Evolutionary conservation across 2,888 invertebrate genomes (phyloP).

Genomic region (Electrophaes corylata): DNA sequence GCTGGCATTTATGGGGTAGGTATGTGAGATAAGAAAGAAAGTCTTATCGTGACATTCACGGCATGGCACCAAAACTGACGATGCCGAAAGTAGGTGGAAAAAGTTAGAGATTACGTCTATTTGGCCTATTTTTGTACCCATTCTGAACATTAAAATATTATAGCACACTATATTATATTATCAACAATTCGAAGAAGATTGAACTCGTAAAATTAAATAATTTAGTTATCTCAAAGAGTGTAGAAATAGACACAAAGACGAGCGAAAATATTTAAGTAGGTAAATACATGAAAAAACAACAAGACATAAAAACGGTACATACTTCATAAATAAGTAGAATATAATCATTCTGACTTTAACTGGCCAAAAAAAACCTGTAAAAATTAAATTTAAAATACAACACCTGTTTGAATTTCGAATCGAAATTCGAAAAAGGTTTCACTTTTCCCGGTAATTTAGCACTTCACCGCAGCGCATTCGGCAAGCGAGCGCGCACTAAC

Average conservation of each 20-base stretch:
- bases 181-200: no score
- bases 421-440: slow-evolving; percentile 22
- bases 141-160: background rate
- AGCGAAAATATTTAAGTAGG: no score
- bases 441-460: slow-evolving; percentile 18
- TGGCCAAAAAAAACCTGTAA: background rate
- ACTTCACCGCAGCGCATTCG: slow-evolving; percentile 22
- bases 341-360: no score
- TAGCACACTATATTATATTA: background rate
- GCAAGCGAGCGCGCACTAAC: slow-evolving; percentile 28
- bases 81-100: background rate
- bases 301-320: no score
- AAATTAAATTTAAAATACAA: background rate
- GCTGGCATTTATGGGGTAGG: slow-evolving; percentile 36
- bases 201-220: no score
- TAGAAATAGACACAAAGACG: no score
- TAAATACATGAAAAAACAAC: no score
- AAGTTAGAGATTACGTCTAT: background rate
- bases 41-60: slow-evolving; percentile 61
- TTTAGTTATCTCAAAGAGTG: no score
- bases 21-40: slow-evolving; percentile 59
- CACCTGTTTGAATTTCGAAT: slow-evolving; percentile 10
- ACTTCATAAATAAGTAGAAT: no score
- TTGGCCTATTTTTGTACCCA: background rate
- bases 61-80: slow-evolving; percentile 58